Conservation (phyloP, 2,888 invertebrate species). For the Proisotoma minuta region DNA sequence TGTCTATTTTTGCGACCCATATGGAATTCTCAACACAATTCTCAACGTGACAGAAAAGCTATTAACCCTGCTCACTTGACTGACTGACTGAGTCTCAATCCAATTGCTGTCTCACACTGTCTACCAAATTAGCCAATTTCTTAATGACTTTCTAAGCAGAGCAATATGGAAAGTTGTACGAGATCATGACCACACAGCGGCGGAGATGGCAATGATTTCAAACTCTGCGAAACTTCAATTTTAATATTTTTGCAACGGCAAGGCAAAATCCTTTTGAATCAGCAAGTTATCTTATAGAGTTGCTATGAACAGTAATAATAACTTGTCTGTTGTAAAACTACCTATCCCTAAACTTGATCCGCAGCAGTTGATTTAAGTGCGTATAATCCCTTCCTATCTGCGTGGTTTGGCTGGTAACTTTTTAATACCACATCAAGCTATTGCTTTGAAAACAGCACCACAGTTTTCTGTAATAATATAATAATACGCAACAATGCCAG, state of each 20-base stretch:
- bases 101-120: no score
- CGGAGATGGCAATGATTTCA: no score
- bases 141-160: no score
- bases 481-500: neutral
- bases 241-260: neutral
- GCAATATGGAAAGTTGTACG: no score
- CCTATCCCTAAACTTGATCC: neutral
- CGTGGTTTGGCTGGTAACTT: conserved; percentile 12
- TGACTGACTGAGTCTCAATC: no score
- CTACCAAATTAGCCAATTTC: no score
- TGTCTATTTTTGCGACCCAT: conserved; percentile 47
- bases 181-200: no score
- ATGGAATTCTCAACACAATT: conserved; percentile 36
- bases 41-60: neutral
- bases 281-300: neutral
- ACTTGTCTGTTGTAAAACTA: neutral
- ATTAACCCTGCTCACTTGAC: neutral
- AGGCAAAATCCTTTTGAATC: neutral
- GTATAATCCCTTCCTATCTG: conserved; percentile 34
- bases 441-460: no score
- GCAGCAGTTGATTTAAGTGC: conserved; percentile 18
- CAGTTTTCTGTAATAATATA: no score
- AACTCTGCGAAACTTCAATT: neutral
- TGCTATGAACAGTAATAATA: conserved; percentile 1
- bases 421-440: neutral